Conservation (phyloP, 2,113 vertebrate genomes). For the Dasyurus viverrinus region DNA sequence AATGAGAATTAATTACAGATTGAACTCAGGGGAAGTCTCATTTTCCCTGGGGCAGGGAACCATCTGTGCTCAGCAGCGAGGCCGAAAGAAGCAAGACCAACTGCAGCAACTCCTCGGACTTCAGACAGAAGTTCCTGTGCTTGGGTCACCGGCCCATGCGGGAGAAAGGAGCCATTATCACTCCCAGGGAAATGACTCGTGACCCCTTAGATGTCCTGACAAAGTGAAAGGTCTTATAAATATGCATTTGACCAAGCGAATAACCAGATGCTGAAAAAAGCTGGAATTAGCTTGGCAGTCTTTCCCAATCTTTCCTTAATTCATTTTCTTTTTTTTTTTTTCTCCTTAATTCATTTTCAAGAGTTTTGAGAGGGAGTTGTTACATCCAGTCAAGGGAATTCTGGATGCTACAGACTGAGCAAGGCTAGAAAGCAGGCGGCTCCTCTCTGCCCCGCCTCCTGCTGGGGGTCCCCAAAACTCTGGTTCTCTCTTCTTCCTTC, state of each 20-base stretch:
- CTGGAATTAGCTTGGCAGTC: background rate
- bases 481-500: background rate
- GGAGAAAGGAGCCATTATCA: background rate
- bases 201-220: background rate
- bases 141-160: background rate
- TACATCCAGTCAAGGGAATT: background rate
- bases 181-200: background rate
- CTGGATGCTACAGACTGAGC: background rate
- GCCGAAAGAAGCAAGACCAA: background rate
- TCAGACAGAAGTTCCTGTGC: background rate
- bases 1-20: slow-evolving; percentile 64
- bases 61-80: slow-evolving; percentile 62
- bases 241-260: background rate
- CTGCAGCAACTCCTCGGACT: background rate
- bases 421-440: background rate
- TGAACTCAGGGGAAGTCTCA: slow-evolving; percentile 65
- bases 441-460: background rate
- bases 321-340: background rate
- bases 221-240: background rate
- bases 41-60: slow-evolving; percentile 67
- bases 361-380: background rate
- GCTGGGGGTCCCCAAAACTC: background rate
- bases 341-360: background rate
- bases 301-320: background rate
- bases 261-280: background rate